phyloP scores from a whole-genome alignment of 2,113 vertebrate genomes.

The Natator depressus region DNA sequence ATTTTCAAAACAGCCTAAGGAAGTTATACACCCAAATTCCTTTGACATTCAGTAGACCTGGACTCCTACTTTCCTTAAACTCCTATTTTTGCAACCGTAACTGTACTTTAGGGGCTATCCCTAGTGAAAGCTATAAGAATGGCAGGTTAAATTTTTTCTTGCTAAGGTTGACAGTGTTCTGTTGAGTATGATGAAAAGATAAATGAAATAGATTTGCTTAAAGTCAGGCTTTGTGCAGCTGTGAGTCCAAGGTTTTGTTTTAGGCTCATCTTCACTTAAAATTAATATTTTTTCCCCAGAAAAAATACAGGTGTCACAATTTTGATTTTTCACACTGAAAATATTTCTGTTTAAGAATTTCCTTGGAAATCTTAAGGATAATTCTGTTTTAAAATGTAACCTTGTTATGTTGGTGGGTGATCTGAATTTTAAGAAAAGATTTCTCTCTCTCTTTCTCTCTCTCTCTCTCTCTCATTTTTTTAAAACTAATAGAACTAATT shows the following conservation, averaged over 20 bases:
- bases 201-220: background rate
- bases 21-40: constrained; percentile 6
- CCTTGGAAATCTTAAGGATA: background rate
- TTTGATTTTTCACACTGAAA: background rate
- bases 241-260: background rate
- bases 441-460: background rate
- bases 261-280: constrained; percentile 18
- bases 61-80: background rate
- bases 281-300: background rate
- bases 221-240: background rate
- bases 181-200: background rate
- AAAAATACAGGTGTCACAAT: background rate
- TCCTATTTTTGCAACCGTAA: background rate
- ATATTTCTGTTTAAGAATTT: constrained; percentile 25
- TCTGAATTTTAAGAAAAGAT: constrained; percentile 29
- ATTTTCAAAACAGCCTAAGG: constrained; percentile 17
- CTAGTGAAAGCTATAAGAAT: background rate
- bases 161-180: background rate
- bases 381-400: constrained; percentile 13
- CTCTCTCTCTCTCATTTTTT: background rate
- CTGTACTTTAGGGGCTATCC: background rate
- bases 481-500: constrained; percentile 54
- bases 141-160: background rate
- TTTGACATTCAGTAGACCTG: background rate
- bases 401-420: constrained; percentile 8